Evolutionary conservation across 2,113 vertebrate species (phyloP).

Genomic region (Columba janthina): DNA sequence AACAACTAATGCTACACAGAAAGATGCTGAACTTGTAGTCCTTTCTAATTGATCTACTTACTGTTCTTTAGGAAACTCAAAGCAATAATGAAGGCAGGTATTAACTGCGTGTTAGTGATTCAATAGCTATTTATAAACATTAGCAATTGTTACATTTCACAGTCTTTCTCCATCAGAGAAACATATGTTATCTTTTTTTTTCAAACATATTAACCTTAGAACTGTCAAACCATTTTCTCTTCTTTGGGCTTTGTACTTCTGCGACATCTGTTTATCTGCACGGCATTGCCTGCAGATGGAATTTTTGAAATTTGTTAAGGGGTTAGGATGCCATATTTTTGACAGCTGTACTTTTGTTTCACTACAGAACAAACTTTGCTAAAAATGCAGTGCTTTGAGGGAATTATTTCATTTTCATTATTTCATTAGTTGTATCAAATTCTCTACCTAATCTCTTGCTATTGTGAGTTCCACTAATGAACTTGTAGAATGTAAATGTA

Average conservation of each 20-base stretch:
- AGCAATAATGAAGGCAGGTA: constrained; percentile 84
- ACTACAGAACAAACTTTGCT: constrained; percentile 52
- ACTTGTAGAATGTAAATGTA: background rate
- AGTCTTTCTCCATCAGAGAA: constrained; percentile 48
- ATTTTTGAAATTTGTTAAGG: constrained; percentile 56
- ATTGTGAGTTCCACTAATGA: constrained; percentile 7
- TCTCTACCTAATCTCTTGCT: background rate
- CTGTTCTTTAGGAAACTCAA: constrained; percentile 85
- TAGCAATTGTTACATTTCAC: constrained; percentile 60
- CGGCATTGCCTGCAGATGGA: constrained; percentile 69
- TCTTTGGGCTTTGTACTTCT: constrained; percentile 63
- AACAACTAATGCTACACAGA: constrained; percentile 88
- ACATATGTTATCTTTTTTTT: constrained; percentile 44
- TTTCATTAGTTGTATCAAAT: constrained; percentile 34
- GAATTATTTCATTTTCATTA: constrained; percentile 13
- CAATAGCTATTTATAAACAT: constrained; percentile 91
- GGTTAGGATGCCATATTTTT: constrained; percentile 65
- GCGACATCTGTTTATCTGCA: constrained; percentile 70
- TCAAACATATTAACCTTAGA: constrained; percentile 61
- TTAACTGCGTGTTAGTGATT: constrained; percentile 87
- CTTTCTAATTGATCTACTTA: constrained; percentile 95
- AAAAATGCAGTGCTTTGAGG: constrained; percentile 43
- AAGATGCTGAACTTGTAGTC: constrained; percentile 98
- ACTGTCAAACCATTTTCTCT: constrained; percentile 63
- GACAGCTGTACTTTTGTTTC: constrained; percentile 67